These are phyloP conservation scores for Eunapius fragilis DNA, from an alignment of 37 sponge, comb jelly and placozoan genomes.

Conservation along the genomic window DNA sequence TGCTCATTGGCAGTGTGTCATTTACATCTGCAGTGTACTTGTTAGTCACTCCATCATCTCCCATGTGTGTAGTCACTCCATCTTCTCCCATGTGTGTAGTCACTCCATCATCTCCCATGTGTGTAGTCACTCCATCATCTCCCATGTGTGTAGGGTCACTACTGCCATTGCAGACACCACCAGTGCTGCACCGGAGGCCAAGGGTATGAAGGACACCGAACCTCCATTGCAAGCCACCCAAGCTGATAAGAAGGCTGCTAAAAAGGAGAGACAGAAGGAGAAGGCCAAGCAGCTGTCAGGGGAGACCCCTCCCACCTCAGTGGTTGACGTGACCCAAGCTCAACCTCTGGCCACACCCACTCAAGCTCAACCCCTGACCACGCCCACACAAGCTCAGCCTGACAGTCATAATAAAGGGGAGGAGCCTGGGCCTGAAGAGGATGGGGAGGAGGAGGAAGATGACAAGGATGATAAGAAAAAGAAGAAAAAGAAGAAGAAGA, in stretches of 20 bases:
- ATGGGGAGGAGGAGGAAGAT: slow-evolving; percentile 15
- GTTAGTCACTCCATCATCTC: too few relatives aligned
- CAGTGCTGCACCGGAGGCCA: too few relatives aligned
- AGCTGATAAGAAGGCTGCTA: slow-evolving; percentile 51
- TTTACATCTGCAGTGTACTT: too few relatives aligned
- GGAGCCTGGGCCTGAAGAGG: slow-evolving; percentile 27
- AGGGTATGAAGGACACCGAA: too few relatives aligned
- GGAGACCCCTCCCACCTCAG: neutral
- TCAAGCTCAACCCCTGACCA: neutral
- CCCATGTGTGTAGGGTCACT: too few relatives aligned
- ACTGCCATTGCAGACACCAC: too few relatives aligned
- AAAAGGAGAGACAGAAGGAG: slow-evolving; percentile 44
- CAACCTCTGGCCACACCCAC: neutral
- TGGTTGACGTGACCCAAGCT: neutral
- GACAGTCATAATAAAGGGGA: slow-evolving; percentile 10
- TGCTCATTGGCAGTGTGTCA: too few relatives aligned
- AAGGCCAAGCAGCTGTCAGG: neutral
- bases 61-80: too few relatives aligned
- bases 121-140: too few relatives aligned
- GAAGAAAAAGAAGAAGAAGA: slow-evolving; percentile 86
- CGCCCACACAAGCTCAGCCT: neutral
- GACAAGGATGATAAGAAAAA: slow-evolving; percentile 36
- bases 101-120: too few relatives aligned
- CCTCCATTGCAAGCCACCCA: too few relatives aligned
- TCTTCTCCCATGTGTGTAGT: too few relatives aligned